Conservation (phyloP, 2,113 vertebrate genomes). For the Ailurus styani region DNA sequence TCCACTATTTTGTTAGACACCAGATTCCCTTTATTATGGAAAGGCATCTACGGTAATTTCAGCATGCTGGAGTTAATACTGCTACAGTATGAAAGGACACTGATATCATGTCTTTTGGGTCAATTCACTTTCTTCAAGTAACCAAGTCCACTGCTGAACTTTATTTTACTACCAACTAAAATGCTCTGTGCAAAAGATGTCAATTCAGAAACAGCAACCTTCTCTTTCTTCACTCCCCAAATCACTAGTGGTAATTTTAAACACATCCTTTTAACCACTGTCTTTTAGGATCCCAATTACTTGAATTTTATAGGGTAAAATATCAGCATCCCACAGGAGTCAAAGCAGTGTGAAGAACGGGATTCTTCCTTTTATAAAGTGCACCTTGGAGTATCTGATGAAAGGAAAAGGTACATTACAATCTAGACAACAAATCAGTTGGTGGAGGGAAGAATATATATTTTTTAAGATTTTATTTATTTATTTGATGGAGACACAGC, state of each 20-base stretch:
- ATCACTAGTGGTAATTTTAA: slow-evolving; percentile 11
- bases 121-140: slow-evolving; percentile 30
- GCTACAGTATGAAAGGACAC: background rate
- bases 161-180: slow-evolving; percentile 39
- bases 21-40: slow-evolving; percentile 13
- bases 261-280: background rate
- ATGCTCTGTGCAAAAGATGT: background rate
- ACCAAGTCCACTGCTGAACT: background rate
- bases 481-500: no score
- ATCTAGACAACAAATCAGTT: background rate
- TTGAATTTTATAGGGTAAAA: slow-evolving; percentile 28
- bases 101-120: background rate
- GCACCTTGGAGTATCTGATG: background rate
- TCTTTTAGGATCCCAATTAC: slow-evolving; percentile 4
- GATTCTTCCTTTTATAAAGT: slow-evolving; percentile 12
- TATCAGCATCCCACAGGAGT: background rate
- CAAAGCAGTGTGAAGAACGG: background rate
- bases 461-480: no score
- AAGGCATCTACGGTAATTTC: background rate
- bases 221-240: background rate
- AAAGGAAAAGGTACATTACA: slow-evolving; percentile 8
- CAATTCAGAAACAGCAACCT: background rate
- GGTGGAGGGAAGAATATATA: background rate
- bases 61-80: background rate
- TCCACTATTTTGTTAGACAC: background rate